Percentiles rank a stretch among this genome's conserved stretches.
Conservation (phyloP, 1,140 invertebrate genomes). For the Drosophila littoralis region DNA sequence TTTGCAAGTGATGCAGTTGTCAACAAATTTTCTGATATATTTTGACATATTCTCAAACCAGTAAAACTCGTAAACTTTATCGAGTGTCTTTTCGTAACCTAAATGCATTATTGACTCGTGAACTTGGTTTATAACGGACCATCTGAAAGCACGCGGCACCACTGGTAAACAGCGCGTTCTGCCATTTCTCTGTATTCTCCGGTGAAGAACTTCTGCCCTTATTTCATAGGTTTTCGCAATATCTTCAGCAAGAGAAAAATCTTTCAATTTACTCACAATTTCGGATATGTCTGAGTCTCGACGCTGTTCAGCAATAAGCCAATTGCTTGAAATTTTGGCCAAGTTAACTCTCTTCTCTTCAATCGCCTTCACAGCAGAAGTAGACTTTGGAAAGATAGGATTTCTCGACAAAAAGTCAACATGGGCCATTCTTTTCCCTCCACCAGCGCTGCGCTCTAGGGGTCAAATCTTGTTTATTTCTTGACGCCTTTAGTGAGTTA, state of each 20-base stretch:
- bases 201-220: too few relatives aligned
- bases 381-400: too few relatives aligned
- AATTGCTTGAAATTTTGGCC: conserved; percentile 43
- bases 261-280: too few relatives aligned
- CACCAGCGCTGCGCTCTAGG: conserved; percentile 19
- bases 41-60: not conserved
- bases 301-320: conserved; percentile 18
- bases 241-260: conserved; percentile 1
- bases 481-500: conserved; percentile 39
- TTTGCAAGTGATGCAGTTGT: conserved; percentile 15
- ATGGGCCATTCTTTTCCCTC: not conserved
- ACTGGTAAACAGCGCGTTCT: too few relatives aligned
- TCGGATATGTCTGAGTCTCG: too few relatives aligned
- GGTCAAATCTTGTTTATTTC: conserved; percentile 30
- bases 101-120: conserved; percentile 21
- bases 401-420: too few relatives aligned
- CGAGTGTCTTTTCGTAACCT: not conserved
- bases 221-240: too few relatives aligned
- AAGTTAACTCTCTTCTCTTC: conserved; percentile 17
- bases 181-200: too few relatives aligned
- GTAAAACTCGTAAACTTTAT: too few relatives aligned
- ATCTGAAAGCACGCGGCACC: conserved; percentile 13
- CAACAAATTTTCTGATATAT: conserved; percentile 11
- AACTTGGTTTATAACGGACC: too few relatives aligned
- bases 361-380: not conserved